Conservation (phyloP, 2,797 vertebrate species). For the Anguilla anguilla region DNA sequence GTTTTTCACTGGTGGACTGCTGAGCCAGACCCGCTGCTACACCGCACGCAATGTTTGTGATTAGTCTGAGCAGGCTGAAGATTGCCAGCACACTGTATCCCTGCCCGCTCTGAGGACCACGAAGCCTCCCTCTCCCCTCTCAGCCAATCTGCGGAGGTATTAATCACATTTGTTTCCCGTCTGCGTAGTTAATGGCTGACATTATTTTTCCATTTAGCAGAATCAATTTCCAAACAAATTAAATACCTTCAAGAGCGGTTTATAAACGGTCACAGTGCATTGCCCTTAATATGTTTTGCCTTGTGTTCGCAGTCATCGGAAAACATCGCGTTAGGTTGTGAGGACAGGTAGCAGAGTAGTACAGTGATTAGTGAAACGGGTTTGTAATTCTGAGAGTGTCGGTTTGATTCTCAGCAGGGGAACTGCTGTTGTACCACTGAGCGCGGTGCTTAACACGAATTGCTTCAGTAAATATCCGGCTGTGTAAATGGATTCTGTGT, state of each 20-base stretch:
- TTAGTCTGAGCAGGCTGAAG: not conserved
- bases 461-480: too few relatives aligned
- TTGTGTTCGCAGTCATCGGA: not conserved
- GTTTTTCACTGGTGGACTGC: not conserved
- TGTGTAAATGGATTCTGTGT: not conserved
- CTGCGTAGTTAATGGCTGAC: not conserved
- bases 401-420: not conserved
- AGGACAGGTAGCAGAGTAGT: not conserved
- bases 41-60: not conserved
- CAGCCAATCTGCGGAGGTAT: not conserved
- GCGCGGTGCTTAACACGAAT: too few relatives aligned
- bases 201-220: not conserved
- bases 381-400: not conserved
- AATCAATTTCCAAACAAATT: slow-evolving; percentile 21
- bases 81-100: not conserved
- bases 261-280: not conserved
- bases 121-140: not conserved
- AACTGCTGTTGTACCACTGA: not conserved
- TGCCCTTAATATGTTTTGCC: not conserved
- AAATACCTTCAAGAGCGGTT: not conserved
- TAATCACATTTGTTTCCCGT: not conserved
- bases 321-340: not conserved
- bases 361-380: not conserved
- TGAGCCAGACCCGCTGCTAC: not conserved
- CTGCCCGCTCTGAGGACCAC: not conserved